Conservation (phyloP, 2,888 invertebrate genomes). For the Drosophila villosipedis region DNA sequence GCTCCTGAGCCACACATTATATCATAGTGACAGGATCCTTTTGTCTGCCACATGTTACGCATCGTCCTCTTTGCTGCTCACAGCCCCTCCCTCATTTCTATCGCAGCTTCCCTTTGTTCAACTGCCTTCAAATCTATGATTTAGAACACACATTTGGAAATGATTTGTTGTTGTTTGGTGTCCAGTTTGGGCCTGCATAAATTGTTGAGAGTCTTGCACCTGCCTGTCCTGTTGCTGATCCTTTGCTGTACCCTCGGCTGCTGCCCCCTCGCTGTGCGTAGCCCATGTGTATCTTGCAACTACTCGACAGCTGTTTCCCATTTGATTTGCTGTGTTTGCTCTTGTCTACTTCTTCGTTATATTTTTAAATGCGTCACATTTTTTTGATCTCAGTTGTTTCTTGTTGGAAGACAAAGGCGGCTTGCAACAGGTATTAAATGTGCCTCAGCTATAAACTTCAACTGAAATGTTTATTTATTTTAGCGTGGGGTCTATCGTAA, state of each 20-base stretch:
- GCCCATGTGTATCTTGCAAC: slow-evolving; percentile 49
- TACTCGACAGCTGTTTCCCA: slow-evolving; percentile 53
- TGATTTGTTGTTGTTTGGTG: slow-evolving; percentile 24
- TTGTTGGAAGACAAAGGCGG: slow-evolving; percentile 15
- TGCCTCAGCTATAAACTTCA: background rate
- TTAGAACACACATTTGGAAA: slow-evolving; percentile 29
- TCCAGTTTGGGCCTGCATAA: slow-evolving; percentile 61
- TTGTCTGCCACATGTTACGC: slow-evolving; percentile 47
- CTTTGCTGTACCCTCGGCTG: slow-evolving; percentile 24
- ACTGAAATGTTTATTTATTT: slow-evolving; percentile 34
- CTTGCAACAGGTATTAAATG: slow-evolving; percentile 40
- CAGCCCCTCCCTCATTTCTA: slow-evolving; percentile 1
- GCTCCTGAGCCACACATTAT: slow-evolving; percentile 28
- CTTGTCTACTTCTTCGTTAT: slow-evolving; percentile 14
- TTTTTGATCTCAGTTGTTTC: slow-evolving; percentile 17
- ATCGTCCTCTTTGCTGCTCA: slow-evolving; percentile 23
- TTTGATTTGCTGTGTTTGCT: slow-evolving; percentile 52
- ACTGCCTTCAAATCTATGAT: slow-evolving; percentile 40
- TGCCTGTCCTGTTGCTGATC: slow-evolving; percentile 53
- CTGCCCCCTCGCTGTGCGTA: slow-evolving; percentile 47
- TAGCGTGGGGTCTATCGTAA: slow-evolving; percentile 10
- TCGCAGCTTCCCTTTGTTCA: slow-evolving; percentile 19
- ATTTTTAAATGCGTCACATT: background rate
- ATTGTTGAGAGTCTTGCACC: slow-evolving; percentile 60
- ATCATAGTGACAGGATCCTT: slow-evolving; percentile 26